Conservation (phyloP, 2,797 vertebrate species). For the Chiroxiphia lanceolata region DNA sequence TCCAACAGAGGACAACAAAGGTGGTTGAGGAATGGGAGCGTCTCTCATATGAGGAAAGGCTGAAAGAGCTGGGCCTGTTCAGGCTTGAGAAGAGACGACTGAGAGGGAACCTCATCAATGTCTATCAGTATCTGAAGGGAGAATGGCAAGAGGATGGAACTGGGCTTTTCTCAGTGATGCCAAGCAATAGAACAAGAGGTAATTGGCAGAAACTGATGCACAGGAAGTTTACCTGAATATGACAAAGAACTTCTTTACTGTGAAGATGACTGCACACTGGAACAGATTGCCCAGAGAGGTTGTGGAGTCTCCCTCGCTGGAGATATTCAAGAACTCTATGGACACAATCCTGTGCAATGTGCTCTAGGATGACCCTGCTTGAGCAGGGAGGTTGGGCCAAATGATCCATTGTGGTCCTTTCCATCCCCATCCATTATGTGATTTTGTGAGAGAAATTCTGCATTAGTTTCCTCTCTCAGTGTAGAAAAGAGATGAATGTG, state of each 20-base stretch:
- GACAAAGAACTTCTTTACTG: not conserved
- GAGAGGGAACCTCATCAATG: not conserved
- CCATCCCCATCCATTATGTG: not conserved
- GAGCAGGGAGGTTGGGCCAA: not conserved
- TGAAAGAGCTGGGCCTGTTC: not conserved
- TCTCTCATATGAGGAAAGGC: not conserved
- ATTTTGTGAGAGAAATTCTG: not conserved
- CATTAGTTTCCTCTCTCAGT: not conserved
- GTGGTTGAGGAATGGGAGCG: not conserved
- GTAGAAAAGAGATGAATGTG: not conserved
- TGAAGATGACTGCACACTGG: not conserved
- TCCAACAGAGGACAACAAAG: not conserved
- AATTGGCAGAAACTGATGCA: not conserved
- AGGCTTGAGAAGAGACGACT: rapidly evolving
- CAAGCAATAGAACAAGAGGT: not conserved
- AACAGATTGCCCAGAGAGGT: not conserved
- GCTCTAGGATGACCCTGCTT: not conserved
- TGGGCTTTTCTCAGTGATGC: not conserved
- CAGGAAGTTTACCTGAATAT: not conserved
- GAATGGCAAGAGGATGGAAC: not conserved
- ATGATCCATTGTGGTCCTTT: not conserved
- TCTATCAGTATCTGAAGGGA: not conserved
- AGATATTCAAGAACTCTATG: not conserved
- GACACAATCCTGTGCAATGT: not conserved
- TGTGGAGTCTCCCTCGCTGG: not conserved